A percentile compares a stretch with the other conserved stretches of the same genome.
Evolutionary conservation across 2,888 invertebrate genomes (phyloP).

Genomic region (Napeogenes sylphis): DNA sequence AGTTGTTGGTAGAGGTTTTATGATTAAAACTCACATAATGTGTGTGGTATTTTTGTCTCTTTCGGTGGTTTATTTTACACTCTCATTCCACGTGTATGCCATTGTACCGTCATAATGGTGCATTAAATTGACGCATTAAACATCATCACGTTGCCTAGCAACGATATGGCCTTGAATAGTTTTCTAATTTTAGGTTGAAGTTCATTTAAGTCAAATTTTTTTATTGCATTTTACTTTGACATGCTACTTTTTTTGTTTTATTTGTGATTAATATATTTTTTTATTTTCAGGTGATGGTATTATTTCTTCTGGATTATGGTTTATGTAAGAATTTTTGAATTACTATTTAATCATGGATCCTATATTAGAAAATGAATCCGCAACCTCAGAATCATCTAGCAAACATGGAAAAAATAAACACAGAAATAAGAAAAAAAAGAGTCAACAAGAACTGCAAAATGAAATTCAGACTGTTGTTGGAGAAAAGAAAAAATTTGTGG

Average conservation of each 20-base stretch:
- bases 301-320: slow-evolving; percentile 53
- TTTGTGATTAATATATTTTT: slow-evolving; percentile 32
- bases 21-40: neutral
- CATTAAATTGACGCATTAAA: slow-evolving; percentile 57
- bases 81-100: slow-evolving; percentile 8
- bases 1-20: slow-evolving; percentile 5
- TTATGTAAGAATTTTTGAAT: slow-evolving; percentile 44
- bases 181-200: slow-evolving; percentile 24
- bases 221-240: slow-evolving; percentile 4
- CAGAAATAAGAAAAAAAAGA: slow-evolving; percentile 67
- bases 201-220: slow-evolving; percentile 9
- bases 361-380: slow-evolving; percentile 73
- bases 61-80: neutral
- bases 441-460: slow-evolving; percentile 47
- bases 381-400: slow-evolving; percentile 58
- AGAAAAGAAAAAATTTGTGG: slow-evolving; percentile 65
- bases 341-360: slow-evolving; percentile 63
- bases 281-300: slow-evolving; percentile 57
- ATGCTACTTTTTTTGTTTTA: neutral
- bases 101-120: slow-evolving; percentile 37
- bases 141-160: slow-evolving; percentile 60
- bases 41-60: neutral
- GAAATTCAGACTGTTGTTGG: slow-evolving; percentile 67
- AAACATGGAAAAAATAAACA: slow-evolving; percentile 68
- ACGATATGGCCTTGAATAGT: slow-evolving; percentile 40